Evolutionary conservation across 1,140 invertebrate genomes (phyloP).

Genomic region (Pentalonia nigronervosa): DNA sequence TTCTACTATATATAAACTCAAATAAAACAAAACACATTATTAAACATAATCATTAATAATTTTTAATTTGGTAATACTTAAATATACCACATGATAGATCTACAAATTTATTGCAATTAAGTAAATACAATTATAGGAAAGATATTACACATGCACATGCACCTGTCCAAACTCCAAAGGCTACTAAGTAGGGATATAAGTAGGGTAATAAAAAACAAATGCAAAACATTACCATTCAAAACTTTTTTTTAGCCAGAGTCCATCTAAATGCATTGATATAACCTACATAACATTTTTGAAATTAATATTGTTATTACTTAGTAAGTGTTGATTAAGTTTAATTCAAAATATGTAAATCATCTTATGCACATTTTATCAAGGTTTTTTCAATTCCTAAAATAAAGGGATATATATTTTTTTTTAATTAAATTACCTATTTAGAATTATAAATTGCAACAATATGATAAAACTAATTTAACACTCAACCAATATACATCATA

Average conservation of each 20-base stretch:
- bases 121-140: neutral
- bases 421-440: neutral
- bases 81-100: neutral
- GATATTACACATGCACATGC: conserved; percentile 21
- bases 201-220: conserved; percentile 30
- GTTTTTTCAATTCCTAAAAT: neutral
- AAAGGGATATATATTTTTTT: neutral
- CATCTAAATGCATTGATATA: conserved; percentile 42
- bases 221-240: conserved; percentile 31
- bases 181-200: neutral
- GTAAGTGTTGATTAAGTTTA: neutral
- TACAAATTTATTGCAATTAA: neutral
- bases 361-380: neutral
- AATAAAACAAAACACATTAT: neutral
- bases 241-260: conserved; percentile 28
- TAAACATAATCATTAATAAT: neutral
- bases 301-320: neutral
- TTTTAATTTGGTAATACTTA: neutral
- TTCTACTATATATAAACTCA: neutral
- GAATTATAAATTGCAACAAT: no score
- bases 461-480: no score
- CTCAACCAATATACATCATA: neutral
- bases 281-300: conserved; percentile 34
- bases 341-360: neutral
- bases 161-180: neutral